These are phyloP conservation scores for Itoplectis maculator DNA, from an alignment of 2,888 invertebrate genomes.

Conservation along the genomic window DNA sequence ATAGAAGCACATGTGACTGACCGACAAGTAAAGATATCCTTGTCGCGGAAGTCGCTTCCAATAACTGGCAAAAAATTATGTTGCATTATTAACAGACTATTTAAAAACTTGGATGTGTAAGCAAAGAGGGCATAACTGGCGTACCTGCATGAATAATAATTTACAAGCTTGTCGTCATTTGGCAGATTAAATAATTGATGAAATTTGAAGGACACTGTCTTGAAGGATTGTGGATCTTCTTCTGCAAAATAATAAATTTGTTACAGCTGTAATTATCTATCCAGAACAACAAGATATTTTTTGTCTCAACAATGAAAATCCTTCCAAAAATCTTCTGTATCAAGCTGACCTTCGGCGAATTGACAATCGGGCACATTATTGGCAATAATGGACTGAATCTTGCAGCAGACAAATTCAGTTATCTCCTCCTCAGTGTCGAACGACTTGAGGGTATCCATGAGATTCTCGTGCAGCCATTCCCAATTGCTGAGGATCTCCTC, in stretches of 20 bases:
- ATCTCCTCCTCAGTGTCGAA: constrained; percentile 98
- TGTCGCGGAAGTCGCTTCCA: constrained; percentile 97
- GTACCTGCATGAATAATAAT: constrained; percentile 96
- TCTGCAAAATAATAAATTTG: constrained; percentile 86
- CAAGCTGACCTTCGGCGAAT: constrained; percentile 85
- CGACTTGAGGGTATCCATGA: constrained; percentile 93
- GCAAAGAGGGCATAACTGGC: constrained; percentile 65
- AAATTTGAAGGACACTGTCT: constrained; percentile 93
- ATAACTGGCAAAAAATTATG: constrained; percentile 88
- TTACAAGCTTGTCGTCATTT: constrained; percentile 97
- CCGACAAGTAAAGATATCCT: constrained; percentile 98
- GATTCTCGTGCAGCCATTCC: constrained; percentile 96
- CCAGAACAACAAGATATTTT: neutral
- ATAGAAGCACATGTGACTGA: constrained; percentile 98
- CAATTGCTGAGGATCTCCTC: constrained; percentile 96
- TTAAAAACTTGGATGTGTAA: neutral
- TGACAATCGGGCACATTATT: constrained; percentile 88
- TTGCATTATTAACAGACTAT: neutral
- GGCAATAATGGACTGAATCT: constrained; percentile 97
- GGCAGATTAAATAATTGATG: constrained; percentile 95
- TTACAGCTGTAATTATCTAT: neutral
- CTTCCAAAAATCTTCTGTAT: neutral
- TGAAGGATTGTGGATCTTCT: constrained; percentile 93
- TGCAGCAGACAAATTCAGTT: constrained; percentile 97
- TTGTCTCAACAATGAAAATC: neutral